Percentiles rank a stretch among this genome's conserved stretches.
Evolutionary conservation across 2,797 vertebrate genomes (phyloP).

Genomic region (Rhadinocentrus ornatus): DNA sequence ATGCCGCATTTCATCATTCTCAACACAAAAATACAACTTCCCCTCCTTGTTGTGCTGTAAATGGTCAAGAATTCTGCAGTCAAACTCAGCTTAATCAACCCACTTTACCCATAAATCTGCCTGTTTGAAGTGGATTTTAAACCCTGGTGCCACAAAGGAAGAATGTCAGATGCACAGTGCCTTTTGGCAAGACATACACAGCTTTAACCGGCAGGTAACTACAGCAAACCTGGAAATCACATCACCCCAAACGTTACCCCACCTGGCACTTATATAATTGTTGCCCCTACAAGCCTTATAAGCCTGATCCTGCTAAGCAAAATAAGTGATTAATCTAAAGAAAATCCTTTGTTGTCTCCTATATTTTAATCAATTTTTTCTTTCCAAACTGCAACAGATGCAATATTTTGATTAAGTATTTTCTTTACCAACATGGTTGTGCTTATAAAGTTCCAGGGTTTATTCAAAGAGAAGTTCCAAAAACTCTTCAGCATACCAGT

Average conservation of each 20-base stretch:
- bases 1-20: constrained; percentile 15
- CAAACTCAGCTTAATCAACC: constrained; percentile 34
- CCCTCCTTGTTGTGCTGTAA: background rate
- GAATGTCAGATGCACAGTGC: constrained; percentile 24
- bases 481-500: constrained; percentile 52
- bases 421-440: constrained; percentile 1
- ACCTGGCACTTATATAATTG: constrained; percentile 45
- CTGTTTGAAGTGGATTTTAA: constrained; percentile 36
- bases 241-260: constrained; percentile 56
- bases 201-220: constrained; percentile 32
- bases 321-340: background rate
- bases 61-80: constrained; percentile 30
- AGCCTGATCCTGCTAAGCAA: constrained; percentile 2
- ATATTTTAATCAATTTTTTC: background rate
- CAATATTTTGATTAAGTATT: constrained; percentile 24
- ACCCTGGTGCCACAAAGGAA: constrained; percentile 28
- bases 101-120: constrained; percentile 13
- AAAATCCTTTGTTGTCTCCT: background rate
- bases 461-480: constrained; percentile 26
- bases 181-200: constrained; percentile 29
- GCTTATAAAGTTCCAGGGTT: constrained; percentile 21
- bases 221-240: constrained; percentile 47
- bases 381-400: background rate
- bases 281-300: constrained; percentile 24
- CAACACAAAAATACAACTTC: constrained; percentile 4